Percentiles rank a stretch among this genome's conserved stretches.
Conservation (phyloP, 2,888 invertebrate genomes). For the Drosophila testacea region DNA sequence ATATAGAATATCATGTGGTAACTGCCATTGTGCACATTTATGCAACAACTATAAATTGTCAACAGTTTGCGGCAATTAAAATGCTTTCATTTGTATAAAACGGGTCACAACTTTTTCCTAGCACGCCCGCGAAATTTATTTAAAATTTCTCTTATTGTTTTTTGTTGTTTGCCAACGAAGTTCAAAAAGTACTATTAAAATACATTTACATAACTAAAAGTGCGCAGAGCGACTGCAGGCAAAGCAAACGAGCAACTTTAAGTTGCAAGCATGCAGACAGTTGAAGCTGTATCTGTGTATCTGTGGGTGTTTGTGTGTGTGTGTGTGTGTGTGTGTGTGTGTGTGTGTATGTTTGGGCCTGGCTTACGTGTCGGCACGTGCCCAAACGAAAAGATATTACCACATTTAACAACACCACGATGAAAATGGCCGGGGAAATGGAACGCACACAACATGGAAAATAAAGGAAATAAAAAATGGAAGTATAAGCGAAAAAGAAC, state of each 20-base stretch:
- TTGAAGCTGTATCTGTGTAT: conserved; percentile 29
- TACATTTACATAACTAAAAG: conserved; percentile 69
- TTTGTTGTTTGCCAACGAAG: conserved; percentile 18
- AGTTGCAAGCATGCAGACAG: conserved; percentile 35
- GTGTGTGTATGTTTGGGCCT: conserved; percentile 11
- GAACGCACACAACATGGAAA: conserved; percentile 39
- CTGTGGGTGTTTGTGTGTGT: neutral
- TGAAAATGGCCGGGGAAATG: conserved; percentile 32
- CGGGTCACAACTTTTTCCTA: conserved; percentile 20
- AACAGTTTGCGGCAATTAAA: conserved; percentile 52
- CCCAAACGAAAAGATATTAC: conserved; percentile 55
- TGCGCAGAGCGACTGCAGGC: conserved; percentile 37
- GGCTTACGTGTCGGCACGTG: conserved; percentile 67
- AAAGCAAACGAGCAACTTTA: conserved; percentile 47
- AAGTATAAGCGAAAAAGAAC: conserved; percentile 28
- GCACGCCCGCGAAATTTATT: conserved; percentile 45
- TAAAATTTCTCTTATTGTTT: conserved; percentile 33
- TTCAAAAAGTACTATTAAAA: conserved; percentile 56
- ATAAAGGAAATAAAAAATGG: conserved; percentile 29
- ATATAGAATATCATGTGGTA: neutral
- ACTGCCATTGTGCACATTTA: conserved; percentile 1
- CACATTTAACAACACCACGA: conserved; percentile 60
- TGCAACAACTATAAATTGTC: conserved; percentile 32
- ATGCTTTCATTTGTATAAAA: conserved; percentile 35
- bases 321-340: conserved; percentile 11